phyloP scores from a whole-genome alignment of 2,797 vertebrate species.

The Lates japonicus region DNA sequence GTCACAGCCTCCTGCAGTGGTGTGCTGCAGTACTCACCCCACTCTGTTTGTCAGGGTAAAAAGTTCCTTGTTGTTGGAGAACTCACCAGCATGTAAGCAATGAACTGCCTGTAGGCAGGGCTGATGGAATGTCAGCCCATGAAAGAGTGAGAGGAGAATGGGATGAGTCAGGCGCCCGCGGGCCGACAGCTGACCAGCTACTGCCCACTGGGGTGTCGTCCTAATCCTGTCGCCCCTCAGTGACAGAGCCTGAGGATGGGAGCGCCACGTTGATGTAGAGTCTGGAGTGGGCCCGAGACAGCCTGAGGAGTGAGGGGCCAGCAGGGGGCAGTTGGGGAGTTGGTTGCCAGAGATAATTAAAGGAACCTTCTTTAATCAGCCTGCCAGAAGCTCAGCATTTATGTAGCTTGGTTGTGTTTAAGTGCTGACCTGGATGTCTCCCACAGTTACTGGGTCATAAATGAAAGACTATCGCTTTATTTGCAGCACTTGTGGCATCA shows the following conservation, averaged over 20 bases:
- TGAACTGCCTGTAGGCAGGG: constrained; percentile 63
- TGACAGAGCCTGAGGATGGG: constrained; percentile 56
- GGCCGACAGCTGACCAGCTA: constrained; percentile 55
- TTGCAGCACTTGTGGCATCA: constrained; percentile 11
- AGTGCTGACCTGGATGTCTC: constrained; percentile 57
- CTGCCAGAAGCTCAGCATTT: constrained; percentile 62
- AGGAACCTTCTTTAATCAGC: constrained; percentile 49
- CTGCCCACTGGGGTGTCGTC: constrained; percentile 74
- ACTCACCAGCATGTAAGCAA: constrained; percentile 78
- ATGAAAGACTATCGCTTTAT: constrained; percentile 6
- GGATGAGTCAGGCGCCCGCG: constrained; percentile 76
- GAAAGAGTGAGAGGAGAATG: constrained; percentile 62
- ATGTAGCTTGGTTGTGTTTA: constrained; percentile 59
- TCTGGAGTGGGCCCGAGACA: constrained; percentile 38
- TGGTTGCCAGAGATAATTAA: constrained; percentile 68
- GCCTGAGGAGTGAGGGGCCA: constrained; percentile 20
- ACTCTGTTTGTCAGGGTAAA: constrained; percentile 65
- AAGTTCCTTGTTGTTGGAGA: constrained; percentile 62
- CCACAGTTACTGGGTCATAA: constrained; percentile 35
- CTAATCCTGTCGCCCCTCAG: constrained; percentile 70
- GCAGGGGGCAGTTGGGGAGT: not conserved
- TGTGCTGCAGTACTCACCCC: constrained; percentile 45
- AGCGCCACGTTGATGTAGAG: constrained; percentile 37
- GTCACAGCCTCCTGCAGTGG: constrained; percentile 57
- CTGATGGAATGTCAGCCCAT: constrained; percentile 82